Base-by-base conservation (phyloP, 2,113 vertebrate species). In the Xenotilapia caudafasciata region DNA sequence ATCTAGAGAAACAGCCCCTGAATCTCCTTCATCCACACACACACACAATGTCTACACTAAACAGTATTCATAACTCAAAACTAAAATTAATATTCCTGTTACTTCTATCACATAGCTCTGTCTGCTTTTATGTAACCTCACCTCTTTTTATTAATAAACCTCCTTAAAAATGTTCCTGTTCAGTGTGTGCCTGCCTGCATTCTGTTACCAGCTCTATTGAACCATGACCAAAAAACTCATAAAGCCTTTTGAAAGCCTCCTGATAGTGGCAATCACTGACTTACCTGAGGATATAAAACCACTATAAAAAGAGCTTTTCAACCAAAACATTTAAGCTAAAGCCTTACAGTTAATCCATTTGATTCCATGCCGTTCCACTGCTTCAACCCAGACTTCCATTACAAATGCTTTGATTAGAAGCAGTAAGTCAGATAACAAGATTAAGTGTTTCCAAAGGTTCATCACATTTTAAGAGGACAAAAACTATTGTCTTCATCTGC, bases 401-500 rank as follows among this genome's bases (percentile, higher is more conserved):
- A 80, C 54, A 82, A 80, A 82, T 12, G 26, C 68, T 79, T 84
- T 83, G 89, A 87, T 81, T 80, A 60, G 83, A 90, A 56, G 80
- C 82, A 82, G 68, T 62, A 26, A 85, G 55, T 62, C 38, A 91
- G 83, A 87, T 77, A 86, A 80, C 56, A 88, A 79, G 90, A 91
- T 86, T 26, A 84, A 88, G 84, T 77, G 86, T 83, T 91, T 90
- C 80, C 79, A 75, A 79, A 65, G 86, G 86, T 86, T 90, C 85
- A 85, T 87, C 68, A 54, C 83, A 47, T 83, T 90, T 91, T 87
- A 86, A 86, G n/a, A 83, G 92, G 91, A 92, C 75, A 92, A 92
- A 94, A 91, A 90, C 88, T 91, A 92, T 91, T 90, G 90, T 92
- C 88, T 79, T 70, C 83, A 82, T 70, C 68, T 40, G 6, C 90